These are phyloP conservation scores for Lasioglossum morio DNA, from an alignment of 2,888 invertebrate genomes.

Conservation along the genomic window DNA sequence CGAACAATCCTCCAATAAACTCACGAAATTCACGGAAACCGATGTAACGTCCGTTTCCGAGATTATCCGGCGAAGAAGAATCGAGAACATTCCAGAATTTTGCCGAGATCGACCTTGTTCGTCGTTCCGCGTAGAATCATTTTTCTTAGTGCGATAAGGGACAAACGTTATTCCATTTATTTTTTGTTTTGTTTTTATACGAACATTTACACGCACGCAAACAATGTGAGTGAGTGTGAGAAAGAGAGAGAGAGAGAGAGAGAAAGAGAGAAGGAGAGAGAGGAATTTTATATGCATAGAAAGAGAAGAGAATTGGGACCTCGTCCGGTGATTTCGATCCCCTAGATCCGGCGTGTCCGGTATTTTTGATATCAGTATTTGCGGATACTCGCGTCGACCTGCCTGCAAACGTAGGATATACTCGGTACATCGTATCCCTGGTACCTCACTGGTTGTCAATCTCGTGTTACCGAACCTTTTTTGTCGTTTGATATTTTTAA, in stretches of 20 bases:
- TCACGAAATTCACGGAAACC: not conserved
- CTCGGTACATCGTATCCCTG: constrained; percentile 56
- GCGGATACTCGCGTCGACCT: constrained; percentile 66
- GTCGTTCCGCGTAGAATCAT: constrained; percentile 46
- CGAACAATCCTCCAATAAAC: not conserved
- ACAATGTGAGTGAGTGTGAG: constrained; percentile 42
- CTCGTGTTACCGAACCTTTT: constrained; percentile 61
- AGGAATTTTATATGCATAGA: constrained; percentile 43
- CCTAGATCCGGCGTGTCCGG: constrained; percentile 75
- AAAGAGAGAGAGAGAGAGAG: constrained; percentile 29
- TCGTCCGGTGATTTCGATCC: constrained; percentile 66
- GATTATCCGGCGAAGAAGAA: not conserved
- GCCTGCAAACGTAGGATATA: constrained; percentile 75
- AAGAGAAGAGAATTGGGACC: constrained; percentile 53
- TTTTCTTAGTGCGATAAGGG: constrained; percentile 70
- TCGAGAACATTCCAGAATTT: constrained; percentile 39
- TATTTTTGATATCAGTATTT: constrained; percentile 84
- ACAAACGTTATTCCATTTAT: constrained; percentile 40
- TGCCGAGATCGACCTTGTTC: constrained; percentile 46
- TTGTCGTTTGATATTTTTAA: constrained; percentile 67
- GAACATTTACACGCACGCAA: constrained; percentile 52
- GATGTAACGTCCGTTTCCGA: not conserved
- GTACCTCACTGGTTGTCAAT: constrained; percentile 38
- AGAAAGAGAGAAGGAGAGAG: constrained; percentile 39
- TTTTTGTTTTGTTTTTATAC: constrained; percentile 56